Conservation (phyloP, 1,140 invertebrate genomes). For the Drosophila mojavensis region DNA sequence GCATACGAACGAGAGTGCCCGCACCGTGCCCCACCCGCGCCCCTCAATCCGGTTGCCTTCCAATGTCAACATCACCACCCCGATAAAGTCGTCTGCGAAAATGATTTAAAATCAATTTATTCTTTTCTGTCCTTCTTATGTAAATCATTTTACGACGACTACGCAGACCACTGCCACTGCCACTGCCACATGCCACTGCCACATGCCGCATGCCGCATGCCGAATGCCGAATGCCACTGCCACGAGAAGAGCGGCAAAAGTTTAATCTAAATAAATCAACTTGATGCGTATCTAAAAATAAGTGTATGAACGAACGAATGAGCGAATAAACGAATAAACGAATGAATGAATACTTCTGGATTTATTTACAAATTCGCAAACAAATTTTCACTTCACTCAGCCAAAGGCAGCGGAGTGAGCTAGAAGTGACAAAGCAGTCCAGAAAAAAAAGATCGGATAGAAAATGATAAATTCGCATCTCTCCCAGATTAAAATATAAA, state of each 20-base stretch:
- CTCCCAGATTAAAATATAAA: slow-evolving; percentile 16
- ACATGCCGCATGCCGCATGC: not conserved
- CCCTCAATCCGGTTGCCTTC: not conserved
- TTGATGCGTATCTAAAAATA: slow-evolving; percentile 79
- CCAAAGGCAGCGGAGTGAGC: slow-evolving; percentile 6
- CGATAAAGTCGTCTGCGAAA: slow-evolving; percentile 57
- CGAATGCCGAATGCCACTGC: slow-evolving; percentile 6
- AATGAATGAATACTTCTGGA: slow-evolving; percentile 67
- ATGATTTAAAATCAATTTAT: slow-evolving; percentile 84
- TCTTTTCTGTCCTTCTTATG: slow-evolving; percentile 83
- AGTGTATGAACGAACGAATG: slow-evolving; percentile 45
- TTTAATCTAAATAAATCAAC: slow-evolving; percentile 83
- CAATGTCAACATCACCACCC: slow-evolving; percentile 34
- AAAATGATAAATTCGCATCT: not conserved
- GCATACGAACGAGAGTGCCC: slow-evolving; percentile 59
- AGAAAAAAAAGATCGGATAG: too few relatives aligned
- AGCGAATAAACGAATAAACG: slow-evolving; percentile 54
- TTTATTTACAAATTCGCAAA: slow-evolving; percentile 84
- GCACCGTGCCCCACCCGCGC: not conserved
- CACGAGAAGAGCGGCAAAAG: slow-evolving; percentile 52
- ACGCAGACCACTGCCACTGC: slow-evolving; percentile 16
- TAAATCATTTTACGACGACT: slow-evolving; percentile 75
- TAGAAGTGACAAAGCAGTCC: not conserved
- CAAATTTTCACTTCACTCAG: slow-evolving; percentile 76
- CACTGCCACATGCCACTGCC: slow-evolving; percentile 13